A percentile compares a stretch with the other conserved stretches of the same genome.
Conservation (phyloP, 2,797 vertebrate species). For the Orientallactaga sibirica region DNA sequence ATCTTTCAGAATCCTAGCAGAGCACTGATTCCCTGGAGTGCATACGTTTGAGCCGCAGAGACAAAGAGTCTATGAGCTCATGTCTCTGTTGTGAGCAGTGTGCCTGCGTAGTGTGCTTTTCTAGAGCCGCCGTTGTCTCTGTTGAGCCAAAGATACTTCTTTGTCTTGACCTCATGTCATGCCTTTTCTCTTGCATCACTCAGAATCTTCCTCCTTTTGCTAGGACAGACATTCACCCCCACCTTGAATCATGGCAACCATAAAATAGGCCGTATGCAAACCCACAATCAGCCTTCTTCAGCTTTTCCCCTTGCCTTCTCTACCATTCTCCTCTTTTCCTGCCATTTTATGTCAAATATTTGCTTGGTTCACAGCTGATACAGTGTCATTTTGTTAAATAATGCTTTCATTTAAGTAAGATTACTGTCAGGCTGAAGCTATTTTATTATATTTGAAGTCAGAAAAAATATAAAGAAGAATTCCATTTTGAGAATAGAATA, state of each 20-base stretch:
- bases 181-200: not conserved
- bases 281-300: not conserved
- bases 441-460: constrained; percentile 57
- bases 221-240: not conserved
- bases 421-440: constrained; percentile 40
- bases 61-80: not conserved
- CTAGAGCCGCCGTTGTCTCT: not conserved
- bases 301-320: not conserved
- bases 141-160: not conserved
- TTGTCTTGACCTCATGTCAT: not conserved
- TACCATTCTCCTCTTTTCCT: not conserved
- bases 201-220: not conserved
- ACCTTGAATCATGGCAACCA: not conserved
- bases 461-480: constrained; percentile 48
- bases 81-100: not conserved
- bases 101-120: not conserved
- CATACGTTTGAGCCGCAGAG: not conserved
- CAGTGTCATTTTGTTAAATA: constrained; percentile 63
- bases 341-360: constrained; percentile 48
- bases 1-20: not conserved
- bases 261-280: not conserved
- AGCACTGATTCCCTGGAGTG: not conserved
- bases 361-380: constrained; percentile 39
- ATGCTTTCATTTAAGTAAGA: constrained; percentile 62
- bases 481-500: constrained; percentile 45